Evolutionary conservation across 2,888 invertebrate species (phyloP), one percentile per base, ranked within the genome.

Genomic region (Pogonocherus hispidulus): DNA sequence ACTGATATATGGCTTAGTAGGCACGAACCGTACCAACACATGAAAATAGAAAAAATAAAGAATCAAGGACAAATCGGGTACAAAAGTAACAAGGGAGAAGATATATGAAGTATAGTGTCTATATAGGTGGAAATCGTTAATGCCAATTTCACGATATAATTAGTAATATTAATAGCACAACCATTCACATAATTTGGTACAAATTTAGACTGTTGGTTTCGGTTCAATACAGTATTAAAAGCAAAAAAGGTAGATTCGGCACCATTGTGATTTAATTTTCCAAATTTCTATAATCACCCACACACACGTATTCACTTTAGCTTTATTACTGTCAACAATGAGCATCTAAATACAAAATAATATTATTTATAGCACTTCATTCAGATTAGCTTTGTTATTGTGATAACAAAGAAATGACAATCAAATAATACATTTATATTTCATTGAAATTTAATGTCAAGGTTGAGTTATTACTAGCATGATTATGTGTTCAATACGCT

Each of bases 371-470:
- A n/a, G 41, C 41, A 41, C 41, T 41, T 41, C 41, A 2, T n/a
- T 41, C 11, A 14, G 41, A 41, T 41, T 47, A 47, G 11, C 22
- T 11, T 5, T 47, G 19, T 47, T 47, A 47, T 47, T 14, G 19
- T 20, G 9, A 47, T 20, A 47, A 22, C 47, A 47, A 47, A 18
- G 20, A 47, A 47, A 19, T 9, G 11, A 20, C 18, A 6, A 22
- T 47, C 19, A 47, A 47, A 19, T n/a, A 20, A 47, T 47, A 47
- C 19, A 20, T 20, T 47, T 47, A 47, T 47, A 22, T 47, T 47
- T 47, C 20, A 47, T 47, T 47, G 19, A 47, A 47, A 47, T 19
- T 47, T 47, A 47, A 47, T 47, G 47, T 47, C 47, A 47, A 47
- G 47, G 47, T 19, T 14, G 22, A n/a, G 18, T 47, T 47, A 20